Base-by-base conservation (phyloP, 2,113 vertebrate genomes). In the Cephalopholis sonnerati region DNA sequence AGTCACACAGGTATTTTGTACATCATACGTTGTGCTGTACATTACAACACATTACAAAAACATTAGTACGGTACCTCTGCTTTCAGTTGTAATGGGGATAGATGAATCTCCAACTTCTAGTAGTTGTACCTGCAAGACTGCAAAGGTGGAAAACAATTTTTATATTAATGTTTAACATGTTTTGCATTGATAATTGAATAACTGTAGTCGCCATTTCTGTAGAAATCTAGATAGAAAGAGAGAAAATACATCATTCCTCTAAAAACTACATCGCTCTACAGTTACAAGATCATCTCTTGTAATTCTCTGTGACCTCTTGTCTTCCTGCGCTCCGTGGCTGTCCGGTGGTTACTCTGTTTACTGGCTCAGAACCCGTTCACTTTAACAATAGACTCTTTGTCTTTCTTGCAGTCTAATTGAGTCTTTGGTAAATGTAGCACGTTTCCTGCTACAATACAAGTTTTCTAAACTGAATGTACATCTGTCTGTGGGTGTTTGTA, bases 361-460 rank as follows among this genome's bases (percentile, higher is more conserved):
- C 54, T 87, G 80, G 79, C 87, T 91, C 80, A 85, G 81, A 74
- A 81, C 74, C 24, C 13, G 1, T 84, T 90, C 74, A 65, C 57
- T 75, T 70, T 25, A 20, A 91, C 79, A 88, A 87, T 44, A 77
- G 27, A 71, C 64, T 72, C 55, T 86, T 80, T 90, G 72, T 89
- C 64, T 78, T 81, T 74, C 51, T 78, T 64, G 68, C 44, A 78
- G 54, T 79, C 64, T 88, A 59, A 82, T 87, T 65, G 69, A 91
- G 81, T 83, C 84, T 92, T 90, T 93, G 87, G 89, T 94, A 87
- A 93, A 92, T 62, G 54, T 68, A 79, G 64, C 83, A 75, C 17
- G 13, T 84, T 76, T 82, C 36, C 55, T 70, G 41, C 29, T 20
- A 50, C 62, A 68, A 55, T 59, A 65, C 58, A 65, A 1, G 9